Evolutionary conservation across 2,113 vertebrate genomes (phyloP).

Genomic region (Myiopsitta monachus): DNA sequence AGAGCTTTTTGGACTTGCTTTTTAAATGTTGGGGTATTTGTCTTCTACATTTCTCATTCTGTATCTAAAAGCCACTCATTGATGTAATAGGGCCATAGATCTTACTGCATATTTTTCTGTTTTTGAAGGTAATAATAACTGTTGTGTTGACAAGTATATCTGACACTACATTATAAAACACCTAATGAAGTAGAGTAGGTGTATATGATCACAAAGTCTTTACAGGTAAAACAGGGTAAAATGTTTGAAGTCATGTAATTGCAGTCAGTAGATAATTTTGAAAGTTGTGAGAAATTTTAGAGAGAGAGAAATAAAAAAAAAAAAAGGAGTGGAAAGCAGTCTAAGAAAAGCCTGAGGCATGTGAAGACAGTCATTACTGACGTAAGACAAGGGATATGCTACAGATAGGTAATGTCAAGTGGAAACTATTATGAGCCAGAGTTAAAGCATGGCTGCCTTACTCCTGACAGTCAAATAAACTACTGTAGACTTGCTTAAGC

Average conservation of each 20-base stretch:
- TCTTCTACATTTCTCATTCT: not conserved
- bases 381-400: not conserved
- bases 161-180: not conserved
- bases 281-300: slow-evolving; percentile 24
- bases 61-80: not conserved
- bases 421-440: not conserved
- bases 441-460: not conserved
- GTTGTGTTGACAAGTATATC: not conserved
- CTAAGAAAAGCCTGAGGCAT: slow-evolving; percentile 24
- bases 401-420: slow-evolving; percentile 12
- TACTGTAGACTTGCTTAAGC: not conserved
- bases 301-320: not conserved
- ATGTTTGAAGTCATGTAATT: not conserved
- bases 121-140: not conserved
- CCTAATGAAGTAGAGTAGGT: not conserved
- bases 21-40: not conserved
- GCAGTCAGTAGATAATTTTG: slow-evolving; percentile 6
- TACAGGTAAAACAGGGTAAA: not conserved
- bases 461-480: slow-evolving; percentile 1
- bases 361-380: slow-evolving; percentile 1
- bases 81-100: not conserved
- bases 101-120: not conserved
- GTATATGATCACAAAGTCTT: not conserved
- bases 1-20: not conserved
- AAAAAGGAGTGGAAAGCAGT: not conserved